Conservation (phyloP, 2,797 vertebrate genomes). For the Lates japonicus region DNA sequence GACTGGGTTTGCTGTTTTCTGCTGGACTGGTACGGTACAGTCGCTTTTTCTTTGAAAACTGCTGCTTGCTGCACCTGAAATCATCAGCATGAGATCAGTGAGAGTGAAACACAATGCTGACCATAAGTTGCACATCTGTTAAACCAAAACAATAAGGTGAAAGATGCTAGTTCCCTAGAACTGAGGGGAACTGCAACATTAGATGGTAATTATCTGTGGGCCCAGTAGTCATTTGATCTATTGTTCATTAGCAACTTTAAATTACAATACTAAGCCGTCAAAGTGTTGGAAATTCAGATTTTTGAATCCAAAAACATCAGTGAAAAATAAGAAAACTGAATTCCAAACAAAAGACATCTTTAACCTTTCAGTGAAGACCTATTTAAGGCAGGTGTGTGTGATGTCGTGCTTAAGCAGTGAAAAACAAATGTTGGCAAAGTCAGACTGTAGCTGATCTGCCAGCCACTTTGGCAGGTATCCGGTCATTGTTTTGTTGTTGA, state of each 20-base stretch:
- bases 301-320: background rate
- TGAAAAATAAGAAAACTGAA: background rate
- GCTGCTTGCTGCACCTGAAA: background rate
- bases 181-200: too few species aligned
- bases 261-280: background rate
- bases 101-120: too few species aligned
- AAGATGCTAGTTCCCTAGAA: background rate
- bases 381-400: background rate
- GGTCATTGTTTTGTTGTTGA: background rate
- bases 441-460: background rate
- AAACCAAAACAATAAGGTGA: background rate
- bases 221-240: too few species aligned
- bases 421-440: constrained; percentile 11
- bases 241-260: too few species aligned
- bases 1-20: background rate
- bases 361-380: background rate
- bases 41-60: background rate
- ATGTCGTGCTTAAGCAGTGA: background rate
- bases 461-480: constrained; percentile 20
- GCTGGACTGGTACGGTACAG: background rate
- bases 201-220: too few species aligned
- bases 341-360: background rate
- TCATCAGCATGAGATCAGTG: too few species aligned
- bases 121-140: background rate
- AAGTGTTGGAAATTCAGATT: background rate